Percentiles rank a stretch among this genome's conserved stretches.
phyloP scores from a whole-genome alignment of 2,113 vertebrate genomes.

The Cebus imitator region DNA sequence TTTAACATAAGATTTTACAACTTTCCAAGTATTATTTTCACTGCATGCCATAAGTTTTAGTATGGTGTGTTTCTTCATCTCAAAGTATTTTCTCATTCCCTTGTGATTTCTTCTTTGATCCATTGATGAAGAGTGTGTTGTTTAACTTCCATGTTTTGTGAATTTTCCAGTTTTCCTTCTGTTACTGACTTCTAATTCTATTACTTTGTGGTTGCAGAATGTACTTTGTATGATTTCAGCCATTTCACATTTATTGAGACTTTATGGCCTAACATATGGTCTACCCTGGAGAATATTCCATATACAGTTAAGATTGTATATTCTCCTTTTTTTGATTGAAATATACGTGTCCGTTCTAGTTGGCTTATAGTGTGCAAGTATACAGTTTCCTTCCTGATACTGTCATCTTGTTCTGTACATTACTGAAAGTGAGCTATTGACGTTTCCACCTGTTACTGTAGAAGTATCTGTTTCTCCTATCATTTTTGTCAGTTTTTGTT shows the following conservation, averaged over 20 bases:
- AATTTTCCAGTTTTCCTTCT: background rate
- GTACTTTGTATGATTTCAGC: background rate
- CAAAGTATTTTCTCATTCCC: background rate
- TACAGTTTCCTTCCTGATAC: background rate
- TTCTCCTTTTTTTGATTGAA: background rate
- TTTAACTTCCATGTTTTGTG: background rate
- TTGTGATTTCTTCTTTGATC: background rate
- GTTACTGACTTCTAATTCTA: background rate
- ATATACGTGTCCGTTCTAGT: background rate
- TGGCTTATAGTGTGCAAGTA: background rate
- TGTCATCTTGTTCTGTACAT: background rate
- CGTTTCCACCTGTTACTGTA: background rate
- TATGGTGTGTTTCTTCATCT: background rate
- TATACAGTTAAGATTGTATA: background rate
- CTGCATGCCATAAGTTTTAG: background rate
- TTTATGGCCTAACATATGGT: background rate
- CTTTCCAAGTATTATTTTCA: background rate
- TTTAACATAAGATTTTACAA: background rate
- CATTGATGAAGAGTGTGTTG: background rate
- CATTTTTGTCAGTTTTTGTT: background rate
- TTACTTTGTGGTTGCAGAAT: background rate
- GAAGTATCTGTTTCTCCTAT: background rate
- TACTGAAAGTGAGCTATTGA: background rate
- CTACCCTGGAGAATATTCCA: background rate
- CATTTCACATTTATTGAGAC: background rate